Conservation (phyloP, 2,888 invertebrate species). For the Troides helena region DNA sequence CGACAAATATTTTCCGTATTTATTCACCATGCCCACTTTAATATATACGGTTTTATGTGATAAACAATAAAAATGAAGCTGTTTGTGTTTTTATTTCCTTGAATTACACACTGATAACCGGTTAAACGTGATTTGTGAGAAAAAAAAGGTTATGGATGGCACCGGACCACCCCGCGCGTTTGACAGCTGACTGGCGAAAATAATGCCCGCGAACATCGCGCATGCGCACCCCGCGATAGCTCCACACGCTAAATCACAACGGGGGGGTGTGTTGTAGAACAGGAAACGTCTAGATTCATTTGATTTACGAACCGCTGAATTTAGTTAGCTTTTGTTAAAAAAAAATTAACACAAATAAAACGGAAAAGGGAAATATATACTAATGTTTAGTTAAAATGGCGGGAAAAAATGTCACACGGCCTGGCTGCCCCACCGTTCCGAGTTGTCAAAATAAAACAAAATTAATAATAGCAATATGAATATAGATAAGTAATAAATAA, state of each 20-base stretch:
- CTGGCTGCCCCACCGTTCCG: no score
- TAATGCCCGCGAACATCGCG: conserved; percentile 40
- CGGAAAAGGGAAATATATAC: no score
- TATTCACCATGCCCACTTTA: neutral
- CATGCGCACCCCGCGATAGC: conserved; percentile 44
- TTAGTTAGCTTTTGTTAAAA: no score
- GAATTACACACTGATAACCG: conserved; percentile 10
- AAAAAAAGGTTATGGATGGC: conserved; percentile 22
- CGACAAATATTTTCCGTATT: neutral
- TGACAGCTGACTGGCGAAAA: conserved; percentile 62
- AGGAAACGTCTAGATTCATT: neutral
- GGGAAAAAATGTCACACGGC: no score
- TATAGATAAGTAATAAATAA: no score
- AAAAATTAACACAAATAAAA: no score
- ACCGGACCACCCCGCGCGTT: conserved; percentile 42
- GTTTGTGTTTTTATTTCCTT: neutral
- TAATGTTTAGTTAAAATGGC: no score
- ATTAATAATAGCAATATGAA: no score
- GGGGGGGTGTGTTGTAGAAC: conserved; percentile 32
- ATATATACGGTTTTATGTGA: neutral
- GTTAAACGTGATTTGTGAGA: conserved; percentile 29
- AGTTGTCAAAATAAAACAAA: no score
- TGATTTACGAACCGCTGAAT: no score
- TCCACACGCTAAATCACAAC: conserved; percentile 28
- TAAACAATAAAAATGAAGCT: neutral